phyloP scores from a whole-genome alignment of 2,888 invertebrate genomes.

The Aethes cnicana region DNA sequence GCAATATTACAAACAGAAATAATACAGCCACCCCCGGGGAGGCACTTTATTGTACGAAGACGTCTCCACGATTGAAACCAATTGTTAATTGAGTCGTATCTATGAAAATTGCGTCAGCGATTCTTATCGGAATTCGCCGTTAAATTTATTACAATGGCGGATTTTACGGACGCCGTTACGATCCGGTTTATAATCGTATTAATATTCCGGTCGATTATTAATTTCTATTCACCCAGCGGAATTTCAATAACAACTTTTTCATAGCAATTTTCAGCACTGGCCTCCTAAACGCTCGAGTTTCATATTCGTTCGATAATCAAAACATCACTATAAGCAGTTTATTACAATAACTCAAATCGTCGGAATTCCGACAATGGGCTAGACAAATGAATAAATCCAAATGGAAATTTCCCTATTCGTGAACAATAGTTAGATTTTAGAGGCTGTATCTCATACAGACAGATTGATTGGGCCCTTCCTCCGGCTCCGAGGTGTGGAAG shows the following conservation, averaged over 20 bases:
- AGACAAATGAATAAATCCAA: slow-evolving; percentile 82
- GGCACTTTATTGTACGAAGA: slow-evolving; percentile 77
- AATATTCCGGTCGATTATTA: slow-evolving; percentile 38
- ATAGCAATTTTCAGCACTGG: slow-evolving; percentile 8
- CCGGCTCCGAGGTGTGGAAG: slow-evolving; percentile 58
- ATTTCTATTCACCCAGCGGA: slow-evolving; percentile 31
- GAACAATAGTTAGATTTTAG: slow-evolving; percentile 82
- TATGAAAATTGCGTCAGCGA: slow-evolving; percentile 80
- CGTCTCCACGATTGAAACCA: slow-evolving; percentile 81
- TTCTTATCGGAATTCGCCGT: slow-evolving; percentile 78
- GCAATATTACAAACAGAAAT: slow-evolving; percentile 82
- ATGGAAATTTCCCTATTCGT: slow-evolving; percentile 80
- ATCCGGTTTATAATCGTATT: slow-evolving; percentile 48
- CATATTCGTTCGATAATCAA: slow-evolving; percentile 21
- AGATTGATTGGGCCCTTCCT: slow-evolving; percentile 79
- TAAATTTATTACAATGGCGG: slow-evolving; percentile 65
- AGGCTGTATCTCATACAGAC: slow-evolving; percentile 80
- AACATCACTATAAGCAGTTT: slow-evolving; percentile 29
- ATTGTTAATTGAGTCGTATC: slow-evolving; percentile 83
- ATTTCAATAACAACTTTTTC: slow-evolving; percentile 35
- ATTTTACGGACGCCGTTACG: slow-evolving; percentile 42
- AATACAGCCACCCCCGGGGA: slow-evolving; percentile 62
- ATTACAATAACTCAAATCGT: slow-evolving; percentile 63
- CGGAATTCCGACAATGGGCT: slow-evolving; percentile 70
- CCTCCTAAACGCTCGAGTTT: slow-evolving; percentile 7